Evolutionary conservation across 2,888 invertebrate species (phyloP).

Genomic region (Cartodere bifasciata): DNA sequence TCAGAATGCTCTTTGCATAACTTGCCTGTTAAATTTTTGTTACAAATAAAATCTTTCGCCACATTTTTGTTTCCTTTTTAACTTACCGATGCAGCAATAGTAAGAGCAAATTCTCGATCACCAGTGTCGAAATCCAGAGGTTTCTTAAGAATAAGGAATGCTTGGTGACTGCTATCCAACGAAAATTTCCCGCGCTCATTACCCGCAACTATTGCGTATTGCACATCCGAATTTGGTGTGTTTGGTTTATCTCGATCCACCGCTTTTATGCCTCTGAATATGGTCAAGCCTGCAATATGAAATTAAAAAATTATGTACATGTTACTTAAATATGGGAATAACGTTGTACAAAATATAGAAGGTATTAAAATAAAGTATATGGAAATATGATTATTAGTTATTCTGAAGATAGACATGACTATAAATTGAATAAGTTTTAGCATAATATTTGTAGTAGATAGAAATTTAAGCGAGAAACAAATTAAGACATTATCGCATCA

Average conservation of each 20-base stretch:
- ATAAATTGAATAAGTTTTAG: too few species aligned
- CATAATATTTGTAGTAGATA: too few species aligned
- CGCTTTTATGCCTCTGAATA: slow-evolving; percentile 70
- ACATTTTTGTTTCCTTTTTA: not conserved
- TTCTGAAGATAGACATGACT: too few species aligned
- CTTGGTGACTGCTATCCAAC: slow-evolving; percentile 67
- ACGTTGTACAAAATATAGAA: too few species aligned
- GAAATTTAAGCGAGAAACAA: too few species aligned
- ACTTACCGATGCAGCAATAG: slow-evolving; percentile 64
- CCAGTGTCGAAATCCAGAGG: slow-evolving; percentile 71
- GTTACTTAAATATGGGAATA: too few species aligned
- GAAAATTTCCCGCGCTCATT: slow-evolving; percentile 64
- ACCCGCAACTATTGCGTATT: slow-evolving; percentile 62
- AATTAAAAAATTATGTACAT: too few species aligned
- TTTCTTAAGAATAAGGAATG: slow-evolving; percentile 58
- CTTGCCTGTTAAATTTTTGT: slow-evolving; percentile 1
- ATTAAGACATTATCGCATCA: too few species aligned
- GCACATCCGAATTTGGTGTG: slow-evolving; percentile 76
- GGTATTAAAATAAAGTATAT: too few species aligned
- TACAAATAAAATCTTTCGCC: not conserved
- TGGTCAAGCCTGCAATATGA: slow-evolving; percentile 52
- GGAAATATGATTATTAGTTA: too few species aligned
- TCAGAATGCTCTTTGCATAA: too few species aligned
- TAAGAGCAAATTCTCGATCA: slow-evolving; percentile 59
- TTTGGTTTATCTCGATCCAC: slow-evolving; percentile 77